These are phyloP conservation scores for Sinocyclocheilus grahami DNA, from an alignment of 2,113 vertebrate species.

Conservation along the genomic window DNA sequence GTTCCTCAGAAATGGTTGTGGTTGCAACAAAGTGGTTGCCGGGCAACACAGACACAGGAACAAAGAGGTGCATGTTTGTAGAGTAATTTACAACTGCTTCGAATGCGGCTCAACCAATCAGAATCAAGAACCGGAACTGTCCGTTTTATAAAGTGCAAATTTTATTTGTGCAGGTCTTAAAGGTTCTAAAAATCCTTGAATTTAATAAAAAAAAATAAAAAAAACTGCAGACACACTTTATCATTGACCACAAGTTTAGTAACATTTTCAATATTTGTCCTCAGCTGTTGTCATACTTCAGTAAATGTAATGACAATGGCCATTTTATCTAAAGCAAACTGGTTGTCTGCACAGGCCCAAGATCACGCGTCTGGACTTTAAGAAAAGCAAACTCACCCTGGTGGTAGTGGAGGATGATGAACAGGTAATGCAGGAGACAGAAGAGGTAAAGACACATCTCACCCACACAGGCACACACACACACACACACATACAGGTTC, in stretches of 20 bases:
- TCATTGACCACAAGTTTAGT: neutral
- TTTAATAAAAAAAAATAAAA: neutral
- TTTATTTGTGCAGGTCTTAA: neutral
- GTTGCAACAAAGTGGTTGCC: too few species aligned
- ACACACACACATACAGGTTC: too few species aligned
- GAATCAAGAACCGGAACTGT: too few species aligned
- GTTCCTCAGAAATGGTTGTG: too few species aligned
- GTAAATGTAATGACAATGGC: neutral
- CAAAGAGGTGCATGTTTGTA: too few species aligned
- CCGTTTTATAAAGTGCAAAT: too few species aligned
- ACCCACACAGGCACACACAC: neutral
- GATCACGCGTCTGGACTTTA: slow-evolving; percentile 97
- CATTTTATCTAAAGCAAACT: slow-evolving; percentile 5
- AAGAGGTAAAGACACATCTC: slow-evolving; percentile 42
- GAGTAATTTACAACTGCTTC: too few species aligned
- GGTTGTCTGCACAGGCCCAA: slow-evolving; percentile 84
- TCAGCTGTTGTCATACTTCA: neutral
- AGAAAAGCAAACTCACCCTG: slow-evolving; percentile 93
- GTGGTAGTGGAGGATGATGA: slow-evolving; percentile 98
- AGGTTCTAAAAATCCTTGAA: too few species aligned
- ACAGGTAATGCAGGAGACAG: slow-evolving; percentile 78
- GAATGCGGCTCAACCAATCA: too few species aligned
- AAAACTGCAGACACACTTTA: neutral
- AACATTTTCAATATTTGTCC: neutral
- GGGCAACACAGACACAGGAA: too few species aligned